Conservation (phyloP, 1,140 invertebrate genomes). For the Neocloeon triangulifer region DNA sequence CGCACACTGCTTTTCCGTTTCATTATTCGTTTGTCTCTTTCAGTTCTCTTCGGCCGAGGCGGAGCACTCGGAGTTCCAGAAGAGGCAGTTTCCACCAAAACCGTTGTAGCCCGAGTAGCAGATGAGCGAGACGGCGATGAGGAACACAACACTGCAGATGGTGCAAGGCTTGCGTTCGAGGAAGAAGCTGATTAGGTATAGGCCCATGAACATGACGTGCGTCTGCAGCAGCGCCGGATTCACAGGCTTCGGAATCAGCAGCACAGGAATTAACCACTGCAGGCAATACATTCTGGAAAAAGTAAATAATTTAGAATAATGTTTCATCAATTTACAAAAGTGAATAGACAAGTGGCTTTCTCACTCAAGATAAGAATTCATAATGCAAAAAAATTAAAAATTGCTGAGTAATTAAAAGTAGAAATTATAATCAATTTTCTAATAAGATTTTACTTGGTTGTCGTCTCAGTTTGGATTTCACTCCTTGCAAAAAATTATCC, state of each 20-base stretch:
- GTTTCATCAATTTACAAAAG: no score
- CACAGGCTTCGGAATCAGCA: constrained; percentile 88
- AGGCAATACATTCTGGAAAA: constrained; percentile 80
- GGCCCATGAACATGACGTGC: constrained; percentile 88
- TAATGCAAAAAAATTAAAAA: no score
- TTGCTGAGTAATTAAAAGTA: no score
- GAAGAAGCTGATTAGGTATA: constrained; percentile 85
- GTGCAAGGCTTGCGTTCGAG: constrained; percentile 90
- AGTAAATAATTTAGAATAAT: no score
- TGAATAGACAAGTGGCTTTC: no score
- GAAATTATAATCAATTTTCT: no score
- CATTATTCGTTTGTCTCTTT: no score
- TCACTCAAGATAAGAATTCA: no score
- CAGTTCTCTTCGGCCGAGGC: constrained; percentile 45
- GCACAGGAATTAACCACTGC: constrained; percentile 91
- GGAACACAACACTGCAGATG: constrained; percentile 83
- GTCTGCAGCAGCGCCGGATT: constrained; percentile 87
- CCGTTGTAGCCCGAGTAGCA: constrained; percentile 89
- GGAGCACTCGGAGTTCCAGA: constrained; percentile 65
- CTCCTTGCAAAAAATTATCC: no score
- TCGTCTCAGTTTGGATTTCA: no score
- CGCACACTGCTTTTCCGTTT: no score
- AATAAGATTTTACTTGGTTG: no score
- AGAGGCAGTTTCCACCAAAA: constrained; percentile 85
- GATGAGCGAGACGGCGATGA: constrained; percentile 75